Evolutionary conservation across 2,888 invertebrate species (phyloP), one percentile per base, ranked within the genome.

Genomic region (Lasiommata megera): DNA sequence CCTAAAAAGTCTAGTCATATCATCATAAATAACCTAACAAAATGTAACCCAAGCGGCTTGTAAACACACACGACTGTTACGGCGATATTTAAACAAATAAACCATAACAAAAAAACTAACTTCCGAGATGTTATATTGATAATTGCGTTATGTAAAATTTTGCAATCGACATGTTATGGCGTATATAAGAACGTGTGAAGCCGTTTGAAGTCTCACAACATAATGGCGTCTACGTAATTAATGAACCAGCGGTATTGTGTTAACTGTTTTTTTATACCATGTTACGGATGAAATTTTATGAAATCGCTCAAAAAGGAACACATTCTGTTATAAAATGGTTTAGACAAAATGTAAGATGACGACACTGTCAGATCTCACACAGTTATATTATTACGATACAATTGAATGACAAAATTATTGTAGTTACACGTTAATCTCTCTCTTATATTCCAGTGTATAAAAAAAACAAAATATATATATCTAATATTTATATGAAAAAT

Each of bases 61-160:
- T 43, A 6, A 38, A 56, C 11, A 47, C 38, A 57, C 37, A 51
- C 23, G 31, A 9, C 37, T 14, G 43, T 54, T n/a, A 53, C 8
- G 44, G 12, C 17, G 31, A 36, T 28, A 36, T 16, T n/a, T n/a
- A 16, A 48, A 48, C 31, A 56, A 58, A 58, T 47, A 48, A 53
- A 34, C 11, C 16, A 29, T 46, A 11, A 16, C 50, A 44, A 44
- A 53, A 44, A 47, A 59, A 54, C 37, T 7, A 12, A 60, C 59
- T 58, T 64, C 63, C 63, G 58, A 63, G 48, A 48, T 50, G 40
- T 61, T 54, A 41, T 58, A 59, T 58, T 50, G 34, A 53, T 55
- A 34, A 53, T 48, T n/a, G 23, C 31, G 58, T 63, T 61, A 63
- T 51, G 50, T 61, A 63, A 61, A 58, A 57, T 52, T 56, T 58